Base-by-base conservation (phyloP, 2,888 invertebrate genomes). In the Tachina fera region DNA sequence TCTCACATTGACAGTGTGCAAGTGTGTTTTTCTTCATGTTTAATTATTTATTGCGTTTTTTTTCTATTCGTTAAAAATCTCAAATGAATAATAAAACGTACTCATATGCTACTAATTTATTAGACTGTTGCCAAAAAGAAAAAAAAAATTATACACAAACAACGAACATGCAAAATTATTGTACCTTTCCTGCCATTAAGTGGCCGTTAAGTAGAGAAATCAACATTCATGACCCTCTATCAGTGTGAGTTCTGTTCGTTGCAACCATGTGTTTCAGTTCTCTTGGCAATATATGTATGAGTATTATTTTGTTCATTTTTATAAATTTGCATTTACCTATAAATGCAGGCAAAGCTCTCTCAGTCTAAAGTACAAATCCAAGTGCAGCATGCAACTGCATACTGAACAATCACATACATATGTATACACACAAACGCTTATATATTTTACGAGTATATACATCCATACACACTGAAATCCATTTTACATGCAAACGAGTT, bases 171-270 rank as follows among this genome's bases (percentile, higher is more conserved):
- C 61, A 75, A 75, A 75, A 67, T 65, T 61, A 45, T 19, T 47
- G 41, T 70, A 76, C 43, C 53, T 67, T 82, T 56, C 10, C 47
- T 71, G 70, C 56, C 47, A 60, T 63, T 81, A 56, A 74, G 77
- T 81, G 70, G 39, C 74, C 81, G 70, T 81, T 70, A 76, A 56
- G 81, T 70, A 81, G 49, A 60, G 31, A 77, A 81, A 77, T 77
- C 80, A 70, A 70, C 47, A 72, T 49, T 19, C 63, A 68, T 51
- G 65, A 70, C 51, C 67, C 43, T 53, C 45, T 70, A 45, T 70
- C 45, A 31, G 74, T 53, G 74, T 47, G 60, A 31, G 67, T 51
- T 31, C 51, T 31, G 6, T 6, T 63, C 51, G 3, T n/a, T 58
- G 13, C 56, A 56, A 56, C 43, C 56, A 53, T 75, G 10, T 22